These are phyloP conservation scores for Elysia chlorotica DNA, from an alignment of 1,140 invertebrate species.

Conservation along the genomic window DNA sequence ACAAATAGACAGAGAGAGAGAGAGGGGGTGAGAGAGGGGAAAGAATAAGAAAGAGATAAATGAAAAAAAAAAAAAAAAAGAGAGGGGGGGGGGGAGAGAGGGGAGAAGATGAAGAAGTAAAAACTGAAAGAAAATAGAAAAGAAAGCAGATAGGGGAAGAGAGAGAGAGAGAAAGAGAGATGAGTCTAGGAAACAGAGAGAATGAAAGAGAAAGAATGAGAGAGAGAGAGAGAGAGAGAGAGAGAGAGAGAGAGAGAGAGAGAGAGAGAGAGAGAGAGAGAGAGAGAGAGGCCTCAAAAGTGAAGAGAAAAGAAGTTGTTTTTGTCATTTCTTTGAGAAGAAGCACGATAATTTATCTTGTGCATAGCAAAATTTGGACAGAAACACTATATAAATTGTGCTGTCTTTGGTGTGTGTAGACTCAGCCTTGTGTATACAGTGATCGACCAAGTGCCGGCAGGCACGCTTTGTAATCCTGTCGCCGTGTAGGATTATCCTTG, in stretches of 20 bases:
- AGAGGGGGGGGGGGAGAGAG: neutral
- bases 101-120: neutral
- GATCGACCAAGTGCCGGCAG: too few relatives aligned
- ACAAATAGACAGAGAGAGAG: neutral
- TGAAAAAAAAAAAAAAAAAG: neutral
- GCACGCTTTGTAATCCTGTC: too few relatives aligned
- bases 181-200: neutral
- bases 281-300: neutral
- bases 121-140: neutral
- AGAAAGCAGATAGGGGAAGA: neutral
- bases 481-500: too few relatives aligned
- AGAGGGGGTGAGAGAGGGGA: neutral
- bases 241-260: neutral
- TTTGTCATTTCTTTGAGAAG: too few relatives aligned
- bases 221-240: neutral
- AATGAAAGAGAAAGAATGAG: neutral
- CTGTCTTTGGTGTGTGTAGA: too few relatives aligned
- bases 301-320: too few relatives aligned
- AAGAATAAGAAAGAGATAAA: neutral
- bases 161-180: neutral
- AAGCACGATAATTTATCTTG: too few relatives aligned
- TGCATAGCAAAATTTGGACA: too few relatives aligned
- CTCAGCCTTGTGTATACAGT: too few relatives aligned
- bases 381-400: too few relatives aligned
- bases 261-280: neutral